Evolutionary conservation across 2,113 vertebrate species (phyloP), one percentile per base, ranked within the genome.

Genomic region (Phalacrocorax carbo): DNA sequence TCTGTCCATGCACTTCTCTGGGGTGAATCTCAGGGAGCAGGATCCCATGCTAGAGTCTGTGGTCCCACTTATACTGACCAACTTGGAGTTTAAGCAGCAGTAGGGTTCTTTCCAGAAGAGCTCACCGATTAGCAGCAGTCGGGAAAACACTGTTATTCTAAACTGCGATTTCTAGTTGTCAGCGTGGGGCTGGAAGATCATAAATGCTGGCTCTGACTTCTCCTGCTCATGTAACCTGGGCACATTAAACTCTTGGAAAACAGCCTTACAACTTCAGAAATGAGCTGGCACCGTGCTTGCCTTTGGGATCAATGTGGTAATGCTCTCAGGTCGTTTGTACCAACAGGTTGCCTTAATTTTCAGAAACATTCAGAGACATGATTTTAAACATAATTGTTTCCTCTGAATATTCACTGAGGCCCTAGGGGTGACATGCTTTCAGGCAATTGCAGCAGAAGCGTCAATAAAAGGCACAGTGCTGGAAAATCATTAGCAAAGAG

Each of bases 321-420:
- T 52, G 80, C 80, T 95, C 82, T 82, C 77, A 52, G 48, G 38
- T 38, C 13, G 0, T 72, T 93, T 75, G 72, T 52, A 68, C 34
- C 94, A 91, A 94, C 88, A 93, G 80, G 94, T 94, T 92, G 44
- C 72, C 40, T 69, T 92, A 65, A 88, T 91, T 92, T 92, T 95
- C 44, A 20, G 14, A 38, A 38, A 38, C 38, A 38, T 38, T 38
- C 38, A 76, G 46, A 88, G 83, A 76, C 65, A 88, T 5, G 40
- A 87, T 69, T 96, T 94, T 91, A 75, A 82, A 82, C 36, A 69
- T 84, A 86, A 93, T 94, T 0, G 1, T 64, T 91, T 89, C 25
- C 69, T 82, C 82, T 95, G 94, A 92, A 92, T 90, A 96, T 83
- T 96, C 90, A 62, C 88, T 0, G 2, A 79, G 83, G 60, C 80